These are phyloP conservation scores for Dilophus febrilis DNA, from an alignment of 2,888 invertebrate species.

Conservation along the genomic window DNA sequence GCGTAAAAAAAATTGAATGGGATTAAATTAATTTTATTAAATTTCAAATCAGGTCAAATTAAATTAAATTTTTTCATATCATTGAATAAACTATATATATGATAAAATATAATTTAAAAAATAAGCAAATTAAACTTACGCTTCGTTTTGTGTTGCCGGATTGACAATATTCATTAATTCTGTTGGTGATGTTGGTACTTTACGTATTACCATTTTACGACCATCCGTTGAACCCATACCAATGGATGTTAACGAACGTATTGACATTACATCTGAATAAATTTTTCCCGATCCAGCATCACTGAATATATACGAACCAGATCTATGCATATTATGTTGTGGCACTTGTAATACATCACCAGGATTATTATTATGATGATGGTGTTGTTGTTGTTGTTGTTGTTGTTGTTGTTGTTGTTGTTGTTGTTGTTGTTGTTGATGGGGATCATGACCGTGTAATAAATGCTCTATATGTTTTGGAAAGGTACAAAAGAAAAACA, in stretches of 20 bases:
- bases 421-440: not conserved
- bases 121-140: constrained; percentile 39
- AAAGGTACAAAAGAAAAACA: too few species aligned
- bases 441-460: too few species aligned
- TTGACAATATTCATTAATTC: constrained; percentile 73
- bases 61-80: too few species aligned
- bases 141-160: constrained; percentile 68
- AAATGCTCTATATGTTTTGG: too few species aligned
- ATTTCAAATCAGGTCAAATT: too few species aligned
- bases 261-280: constrained; percentile 50
- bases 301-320: constrained; percentile 37
- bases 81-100: too few species aligned
- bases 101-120: constrained; percentile 5
- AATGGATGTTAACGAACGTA: constrained; percentile 65
- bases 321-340: constrained; percentile 28
- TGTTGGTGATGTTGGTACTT: constrained; percentile 70
- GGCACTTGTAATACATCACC: constrained; percentile 18
- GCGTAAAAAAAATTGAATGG: too few species aligned
- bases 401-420: constrained; percentile 2
- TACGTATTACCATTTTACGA: constrained; percentile 63
- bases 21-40: too few species aligned
- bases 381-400: constrained; percentile 6
- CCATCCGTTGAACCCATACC: constrained; percentile 83
- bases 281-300: constrained; percentile 39
- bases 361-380: constrained; percentile 11